These are phyloP conservation scores for Pterocles burchelli DNA, from an alignment of 2,113 vertebrate species.

Conservation along the genomic window DNA sequence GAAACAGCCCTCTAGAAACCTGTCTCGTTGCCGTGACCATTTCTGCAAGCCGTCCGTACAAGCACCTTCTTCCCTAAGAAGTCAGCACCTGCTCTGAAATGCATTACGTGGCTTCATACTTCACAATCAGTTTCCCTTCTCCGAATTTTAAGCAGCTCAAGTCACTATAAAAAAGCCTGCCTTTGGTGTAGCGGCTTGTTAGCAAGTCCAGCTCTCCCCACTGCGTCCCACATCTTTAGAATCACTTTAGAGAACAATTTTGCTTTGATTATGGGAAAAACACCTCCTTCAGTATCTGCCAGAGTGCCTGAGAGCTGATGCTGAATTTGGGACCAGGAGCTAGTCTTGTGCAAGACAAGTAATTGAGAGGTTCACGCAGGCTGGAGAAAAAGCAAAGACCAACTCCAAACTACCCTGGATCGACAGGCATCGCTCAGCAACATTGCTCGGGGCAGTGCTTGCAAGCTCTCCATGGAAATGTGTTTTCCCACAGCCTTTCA, in stretches of 20 bases:
- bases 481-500: neutral
- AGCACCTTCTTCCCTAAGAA: neutral
- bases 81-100: neutral
- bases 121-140: neutral
- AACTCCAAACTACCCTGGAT: rapidly evolving
- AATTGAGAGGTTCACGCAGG: rapidly evolving
- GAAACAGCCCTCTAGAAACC: neutral
- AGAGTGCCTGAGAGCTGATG: neutral
- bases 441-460: neutral
- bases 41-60: neutral
- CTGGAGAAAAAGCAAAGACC: neutral
- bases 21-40: rapidly evolving
- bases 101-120: neutral
- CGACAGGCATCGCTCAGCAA: rapidly evolving
- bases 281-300: neutral
- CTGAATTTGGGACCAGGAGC: neutral
- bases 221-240: neutral
- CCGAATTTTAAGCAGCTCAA: neutral
- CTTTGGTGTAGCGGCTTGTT: neutral
- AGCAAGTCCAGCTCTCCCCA: neutral
- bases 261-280: neutral
- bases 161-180: neutral
- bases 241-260: neutral
- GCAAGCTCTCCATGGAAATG: neutral
- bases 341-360: neutral